Evolutionary conservation across 2,888 invertebrate species (phyloP).

Genomic region (Crioceris asparagi): DNA sequence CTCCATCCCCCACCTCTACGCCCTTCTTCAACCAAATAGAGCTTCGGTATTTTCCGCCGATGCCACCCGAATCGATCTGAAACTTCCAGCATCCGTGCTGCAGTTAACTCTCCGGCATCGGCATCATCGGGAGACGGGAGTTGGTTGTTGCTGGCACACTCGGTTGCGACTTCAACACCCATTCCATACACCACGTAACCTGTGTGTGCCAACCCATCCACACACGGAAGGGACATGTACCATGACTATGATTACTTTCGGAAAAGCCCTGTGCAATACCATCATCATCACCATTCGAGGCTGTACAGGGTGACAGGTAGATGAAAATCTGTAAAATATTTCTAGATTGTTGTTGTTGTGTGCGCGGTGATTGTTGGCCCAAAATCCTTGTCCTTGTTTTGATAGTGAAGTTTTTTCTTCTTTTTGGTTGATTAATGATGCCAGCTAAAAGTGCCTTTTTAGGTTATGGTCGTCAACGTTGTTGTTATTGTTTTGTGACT

Average conservation of each 20-base stretch:
- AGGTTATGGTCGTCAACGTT: too few relatives aligned
- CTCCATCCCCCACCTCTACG: too few relatives aligned
- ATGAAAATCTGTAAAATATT: too few relatives aligned
- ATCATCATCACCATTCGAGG: conserved; percentile 11
- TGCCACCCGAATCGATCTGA: conserved; percentile 6
- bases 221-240: conserved; percentile 18
- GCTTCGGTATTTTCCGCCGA: conserved; percentile 3
- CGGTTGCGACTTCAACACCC: conserved; percentile 7
- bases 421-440: too few relatives aligned
- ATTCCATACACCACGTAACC: conserved; percentile 1
- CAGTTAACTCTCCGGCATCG: conserved; percentile 14
- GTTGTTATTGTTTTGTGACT: too few relatives aligned
- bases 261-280: conserved; percentile 18
- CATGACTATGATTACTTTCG: conserved; percentile 20
- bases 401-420: too few relatives aligned
- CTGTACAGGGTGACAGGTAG: conserved; percentile 15
- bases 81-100: conserved; percentile 9
- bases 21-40: too few relatives aligned
- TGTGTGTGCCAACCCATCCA: conserved; percentile 2
- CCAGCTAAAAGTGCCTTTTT: too few relatives aligned
- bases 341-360: too few relatives aligned
- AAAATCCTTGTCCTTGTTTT: too few relatives aligned
- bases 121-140: conserved; percentile 8
- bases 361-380: too few relatives aligned
- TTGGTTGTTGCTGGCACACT: conserved; percentile 6